Evolutionary conservation across 2,797 vertebrate species (phyloP), one percentile per base, ranked within the genome.

Genomic region (Phataginus tetradactyla): DNA sequence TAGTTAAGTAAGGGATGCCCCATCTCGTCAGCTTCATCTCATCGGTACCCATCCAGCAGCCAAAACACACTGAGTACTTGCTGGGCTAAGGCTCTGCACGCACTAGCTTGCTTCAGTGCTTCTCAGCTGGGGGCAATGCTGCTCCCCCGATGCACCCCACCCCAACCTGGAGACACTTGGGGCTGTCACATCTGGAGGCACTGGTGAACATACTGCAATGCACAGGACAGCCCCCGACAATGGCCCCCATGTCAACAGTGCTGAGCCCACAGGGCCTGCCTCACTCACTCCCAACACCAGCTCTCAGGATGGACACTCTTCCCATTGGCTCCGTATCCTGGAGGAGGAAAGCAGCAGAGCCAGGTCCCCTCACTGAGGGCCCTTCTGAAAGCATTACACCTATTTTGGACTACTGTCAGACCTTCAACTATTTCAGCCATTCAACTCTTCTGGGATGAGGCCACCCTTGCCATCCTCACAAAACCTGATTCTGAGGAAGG

Each of bases 191-290:
- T 4, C n/a, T 9, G 12, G 83, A 49, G 14, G 11, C 42, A 64
- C 72, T 78, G 4, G 32, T 17, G 37, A 23, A 23, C 32, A 75
- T 21, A 21, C 88, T 45, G 13, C 17, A 32, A 53, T 1, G 14
- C 49, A 81, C 25, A 10, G 61, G 42, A n/a, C 11, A 34, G 21
- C 32, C 18, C 79, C 63, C 37, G 21, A 39, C 7, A 2, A 14
- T 4, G 0, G 29, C 25, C 87, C 72, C 39, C 4, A 25, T 0
- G 6, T 64, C 32, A 27, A 3, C 1, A 5, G 17, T 12, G 21
- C 75, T 1, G 21, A 29, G 64, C 6, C 1, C 34, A 49, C 14
- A 20, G 17, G n/a, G 18, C 55, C 72, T 29, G 29, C 14, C 34
- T n/a, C 32, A 0, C 15, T 74, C 37, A 39, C 32, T 45, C 12